Evolutionary conservation across 2,888 invertebrate genomes (phyloP), one percentile per base, ranked within the genome.

Genomic region (Meloe dianella): DNA sequence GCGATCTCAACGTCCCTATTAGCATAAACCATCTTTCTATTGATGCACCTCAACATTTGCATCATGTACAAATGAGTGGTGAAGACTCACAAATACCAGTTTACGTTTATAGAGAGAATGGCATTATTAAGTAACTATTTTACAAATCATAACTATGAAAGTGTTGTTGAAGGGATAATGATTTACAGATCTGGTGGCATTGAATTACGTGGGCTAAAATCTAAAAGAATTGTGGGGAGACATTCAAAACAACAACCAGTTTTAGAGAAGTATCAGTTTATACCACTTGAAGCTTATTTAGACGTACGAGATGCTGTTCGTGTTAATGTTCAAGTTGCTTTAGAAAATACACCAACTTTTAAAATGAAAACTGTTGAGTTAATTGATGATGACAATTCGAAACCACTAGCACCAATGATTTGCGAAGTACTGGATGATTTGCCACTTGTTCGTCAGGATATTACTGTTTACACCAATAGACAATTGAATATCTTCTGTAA

Each of bases 181-280:
- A n/a, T n/a, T n/a, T 41, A 0, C 9, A 41, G 10, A 17, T 6
- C n/a, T 2, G 94, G 93, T 57, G 93, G 93, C 66, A 90, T 95
- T 1, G 91, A 93, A 83, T 85, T 95, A 7, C 87, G 89, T 62
- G 94, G 94, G 3, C 84, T 95, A 0, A 89, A 91, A 73, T 92
- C 93, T 0, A 92, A 90, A 64, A 87, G 91, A 0, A 93, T 95
- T 41, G 87, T 92, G 0, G 86, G 89, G 71, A 88, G 88, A 58
- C 85, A 89, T 89, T 20, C 87, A 91, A 27, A 90, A n/a, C n/a
- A 90, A 14, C 85, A 90, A n/a, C 94, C 95, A 1, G 89, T 93
- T 0, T 82, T 95, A 22, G 95, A 95, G 81, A 89, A 89, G 79
- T 91, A 91, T 78, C 85, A 86, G 67, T 95, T 95, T 78, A 79